These are phyloP conservation scores for Gymnosoma rotundatum DNA, from an alignment of 2,888 invertebrate genomes.

Conservation along the genomic window DNA sequence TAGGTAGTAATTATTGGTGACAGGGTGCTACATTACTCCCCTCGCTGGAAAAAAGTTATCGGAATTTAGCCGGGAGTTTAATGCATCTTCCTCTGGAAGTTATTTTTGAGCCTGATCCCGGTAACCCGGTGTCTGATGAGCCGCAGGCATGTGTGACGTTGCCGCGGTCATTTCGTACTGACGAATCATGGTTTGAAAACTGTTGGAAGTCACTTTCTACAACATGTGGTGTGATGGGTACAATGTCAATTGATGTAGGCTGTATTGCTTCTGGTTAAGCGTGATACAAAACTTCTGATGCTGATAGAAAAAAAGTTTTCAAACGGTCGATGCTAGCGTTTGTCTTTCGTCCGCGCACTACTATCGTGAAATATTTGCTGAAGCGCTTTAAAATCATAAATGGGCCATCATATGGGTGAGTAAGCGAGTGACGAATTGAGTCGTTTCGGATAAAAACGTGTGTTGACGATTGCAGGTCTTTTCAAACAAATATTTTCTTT, in stretches of 20 bases:
- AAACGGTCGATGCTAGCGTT: slow-evolving; percentile 41
- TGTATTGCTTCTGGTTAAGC: background rate
- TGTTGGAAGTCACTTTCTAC: background rate
- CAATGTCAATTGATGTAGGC: background rate
- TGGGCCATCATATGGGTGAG: slow-evolving; percentile 60
- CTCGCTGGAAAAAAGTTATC: background rate
- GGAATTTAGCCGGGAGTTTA: slow-evolving; percentile 5
- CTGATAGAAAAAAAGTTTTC: slow-evolving; percentile 19
- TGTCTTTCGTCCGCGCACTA: background rate
- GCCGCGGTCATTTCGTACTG: background rate
- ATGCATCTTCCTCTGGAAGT: slow-evolving; percentile 18
- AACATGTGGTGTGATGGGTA: background rate
- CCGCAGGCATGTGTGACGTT: background rate
- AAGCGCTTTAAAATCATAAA: slow-evolving; percentile 19
- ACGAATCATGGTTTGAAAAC: background rate
- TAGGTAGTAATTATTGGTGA: background rate
- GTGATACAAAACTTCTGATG: background rate
- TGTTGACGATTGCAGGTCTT: slow-evolving; percentile 1
- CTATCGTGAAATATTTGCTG: slow-evolving; percentile 43
- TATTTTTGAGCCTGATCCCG: background rate
- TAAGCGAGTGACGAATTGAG: slow-evolving; percentile 37
- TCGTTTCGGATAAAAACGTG: slow-evolving; percentile 62
- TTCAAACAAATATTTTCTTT: background rate
- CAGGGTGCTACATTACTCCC: slow-evolving; percentile 24
- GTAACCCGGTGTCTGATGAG: background rate